Base-by-base conservation (phyloP, 2,113 vertebrate species). In the Thunnus maccoyii region DNA sequence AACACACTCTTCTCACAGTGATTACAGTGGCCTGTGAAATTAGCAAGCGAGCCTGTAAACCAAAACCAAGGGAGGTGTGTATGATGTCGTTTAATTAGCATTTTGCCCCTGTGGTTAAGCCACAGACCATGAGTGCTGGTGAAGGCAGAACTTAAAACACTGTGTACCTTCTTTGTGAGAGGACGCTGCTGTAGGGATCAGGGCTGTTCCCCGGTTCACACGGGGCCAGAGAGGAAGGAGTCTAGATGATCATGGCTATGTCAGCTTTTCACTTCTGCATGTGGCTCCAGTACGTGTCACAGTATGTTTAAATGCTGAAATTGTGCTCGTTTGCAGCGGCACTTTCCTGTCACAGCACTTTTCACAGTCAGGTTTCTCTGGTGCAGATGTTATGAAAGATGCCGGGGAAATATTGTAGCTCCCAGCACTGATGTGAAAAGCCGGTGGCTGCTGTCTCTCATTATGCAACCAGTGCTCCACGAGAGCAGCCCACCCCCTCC, bases 11-110 rank as follows among this genome's bases (percentile, higher is more conserved):
- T 75, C 66, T 73, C 71, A 58, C 81, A 62, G 85, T 80, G 79
- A 93, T 92, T 90, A 89, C 73, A 61, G 80, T 8, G 4, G 82
- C 73, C 88, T 80, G 87, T 94, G 89, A 94, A 93, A 93, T 94
- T 92, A 92, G 91, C 80, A 14, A 81, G 83, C 58, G 2, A 41
- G 88, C 46, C 87, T 82, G 85, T 91, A 92, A 92, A 94, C 57
- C 54, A 44, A 78, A 90, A 78, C 82, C 66, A 36, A 79, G 79
- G 82, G 80, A 85, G 81, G 79, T 86, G 72, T 82, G 72, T 78
- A 52, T 16, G 73, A 84, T 83, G 87, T 54, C 72, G 84, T 92
- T 87, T 92, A 92, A 92, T 94, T 92, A 87, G 86, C 86, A 80
- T 93, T 88, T 87, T 83, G 83, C 80, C 86, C 85, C 57, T 88